Conservation (phyloP, 2,888 invertebrate species). For the Eulithis testata region DNA sequence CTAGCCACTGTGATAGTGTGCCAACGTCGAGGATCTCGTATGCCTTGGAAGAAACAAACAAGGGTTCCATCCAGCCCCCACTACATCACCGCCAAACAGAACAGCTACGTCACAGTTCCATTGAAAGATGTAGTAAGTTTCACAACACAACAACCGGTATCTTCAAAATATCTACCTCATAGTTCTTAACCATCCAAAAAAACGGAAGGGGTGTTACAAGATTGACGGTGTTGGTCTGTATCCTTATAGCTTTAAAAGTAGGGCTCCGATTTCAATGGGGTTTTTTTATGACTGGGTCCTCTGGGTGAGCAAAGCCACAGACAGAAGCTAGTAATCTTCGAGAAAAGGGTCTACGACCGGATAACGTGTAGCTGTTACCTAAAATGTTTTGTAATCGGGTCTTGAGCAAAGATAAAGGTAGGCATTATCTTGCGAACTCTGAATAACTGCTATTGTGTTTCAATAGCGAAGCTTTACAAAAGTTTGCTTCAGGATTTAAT, state of each 20-base stretch:
- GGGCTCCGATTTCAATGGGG: no score
- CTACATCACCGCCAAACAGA: slow-evolving; percentile 92
- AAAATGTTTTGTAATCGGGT: not conserved
- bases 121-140: slow-evolving; percentile 88
- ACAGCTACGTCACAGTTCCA: slow-evolving; percentile 93
- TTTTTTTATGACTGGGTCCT: no score
- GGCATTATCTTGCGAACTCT: slow-evolving; percentile 19
- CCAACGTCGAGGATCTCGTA: slow-evolving; percentile 70
- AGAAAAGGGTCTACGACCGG: no score
- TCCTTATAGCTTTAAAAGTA: no score
- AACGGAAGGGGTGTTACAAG: no score
- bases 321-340: no score
- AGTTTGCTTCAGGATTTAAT: slow-evolving; percentile 16
- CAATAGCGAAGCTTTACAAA: slow-evolving; percentile 13
- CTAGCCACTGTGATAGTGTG: slow-evolving; percentile 75
- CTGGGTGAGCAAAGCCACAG: no score
- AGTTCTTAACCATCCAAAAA: no score
- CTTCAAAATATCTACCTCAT: no score
- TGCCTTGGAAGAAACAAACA: slow-evolving; percentile 78
- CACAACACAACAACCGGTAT: no score
- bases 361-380: not conserved
- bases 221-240: no score
- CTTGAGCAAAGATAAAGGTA: not conserved
- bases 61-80: slow-evolving; percentile 91
- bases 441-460: slow-evolving; percentile 5